Evolutionary conservation across 2,113 vertebrate species (phyloP).

Genomic region (Tragelaphus buxtoni): DNA sequence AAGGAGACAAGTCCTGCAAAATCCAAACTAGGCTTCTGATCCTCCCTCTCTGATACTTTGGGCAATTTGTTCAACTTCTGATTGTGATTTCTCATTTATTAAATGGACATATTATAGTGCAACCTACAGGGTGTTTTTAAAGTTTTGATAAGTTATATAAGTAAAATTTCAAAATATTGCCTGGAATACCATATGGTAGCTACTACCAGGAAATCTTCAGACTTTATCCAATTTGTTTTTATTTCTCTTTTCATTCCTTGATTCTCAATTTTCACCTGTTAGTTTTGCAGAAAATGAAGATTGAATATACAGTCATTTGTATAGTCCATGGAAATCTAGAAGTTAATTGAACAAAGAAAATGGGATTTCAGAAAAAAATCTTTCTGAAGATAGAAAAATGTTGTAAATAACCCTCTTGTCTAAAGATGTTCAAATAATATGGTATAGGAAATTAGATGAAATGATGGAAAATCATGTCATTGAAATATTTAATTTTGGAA

Average conservation of each 20-base stretch:
- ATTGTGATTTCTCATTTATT: not conserved
- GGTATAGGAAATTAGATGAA: not conserved
- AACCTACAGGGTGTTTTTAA: not conserved
- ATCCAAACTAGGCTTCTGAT: not conserved
- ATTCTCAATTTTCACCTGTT: not conserved
- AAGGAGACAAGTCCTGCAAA: not conserved
- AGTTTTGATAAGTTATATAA: not conserved
- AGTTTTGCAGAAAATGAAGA: not conserved
- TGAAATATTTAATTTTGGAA: not conserved
- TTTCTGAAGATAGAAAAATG: not conserved
- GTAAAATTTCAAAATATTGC: not conserved
- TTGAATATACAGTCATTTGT: not conserved
- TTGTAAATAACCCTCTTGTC: not conserved
- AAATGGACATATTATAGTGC: not conserved
- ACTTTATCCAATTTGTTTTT: not conserved
- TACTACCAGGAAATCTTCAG: not conserved
- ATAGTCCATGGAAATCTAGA: not conserved
- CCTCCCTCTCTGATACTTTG: not conserved
- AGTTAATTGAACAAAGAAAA: not conserved
- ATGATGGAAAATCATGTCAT: fast-evolving
- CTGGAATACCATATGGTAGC: not conserved
- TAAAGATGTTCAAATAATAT: fast-evolving
- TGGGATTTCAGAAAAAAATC: not conserved
- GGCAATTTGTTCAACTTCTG: not conserved
- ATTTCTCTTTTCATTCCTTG: not conserved